Conservation (phyloP, 37 sponge, comb jelly and placozoan species). For the Hexactinellida sp. region DNA sequence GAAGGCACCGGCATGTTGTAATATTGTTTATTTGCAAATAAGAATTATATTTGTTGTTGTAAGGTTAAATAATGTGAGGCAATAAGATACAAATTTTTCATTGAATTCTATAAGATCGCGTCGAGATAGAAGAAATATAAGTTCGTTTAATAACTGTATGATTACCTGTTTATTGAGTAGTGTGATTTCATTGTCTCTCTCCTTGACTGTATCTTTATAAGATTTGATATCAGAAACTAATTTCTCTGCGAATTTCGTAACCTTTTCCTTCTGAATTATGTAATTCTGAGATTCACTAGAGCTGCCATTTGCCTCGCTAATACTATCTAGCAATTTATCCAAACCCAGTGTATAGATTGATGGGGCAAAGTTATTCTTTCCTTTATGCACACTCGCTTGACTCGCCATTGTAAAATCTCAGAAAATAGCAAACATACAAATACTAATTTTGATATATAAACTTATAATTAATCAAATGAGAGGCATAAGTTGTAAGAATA, state of each 20-base stretch:
- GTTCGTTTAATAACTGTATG: background rate
- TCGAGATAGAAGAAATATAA: no score
- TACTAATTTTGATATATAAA: no score
- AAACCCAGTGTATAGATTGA: background rate
- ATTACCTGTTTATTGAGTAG: background rate
- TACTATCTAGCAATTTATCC: background rate
- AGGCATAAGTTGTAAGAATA: no score
- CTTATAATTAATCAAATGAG: no score
- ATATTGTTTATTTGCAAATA: no score
- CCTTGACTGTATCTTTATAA: background rate
- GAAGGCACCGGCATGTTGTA: no score
- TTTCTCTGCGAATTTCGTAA: background rate
- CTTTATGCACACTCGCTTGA: background rate
- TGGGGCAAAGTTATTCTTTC: background rate
- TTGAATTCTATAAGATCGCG: no score
- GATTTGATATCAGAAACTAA: background rate
- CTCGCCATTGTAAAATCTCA: background rate
- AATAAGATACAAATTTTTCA: no score
- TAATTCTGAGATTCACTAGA: background rate
- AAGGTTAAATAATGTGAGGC: no score
- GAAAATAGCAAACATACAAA: background rate
- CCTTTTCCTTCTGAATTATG: background rate
- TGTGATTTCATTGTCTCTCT: background rate
- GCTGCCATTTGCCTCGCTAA: background rate
- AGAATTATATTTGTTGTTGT: no score